phyloP scores from a whole-genome alignment of 2,797 vertebrate species.

The Rhodeus uyekii region DNA sequence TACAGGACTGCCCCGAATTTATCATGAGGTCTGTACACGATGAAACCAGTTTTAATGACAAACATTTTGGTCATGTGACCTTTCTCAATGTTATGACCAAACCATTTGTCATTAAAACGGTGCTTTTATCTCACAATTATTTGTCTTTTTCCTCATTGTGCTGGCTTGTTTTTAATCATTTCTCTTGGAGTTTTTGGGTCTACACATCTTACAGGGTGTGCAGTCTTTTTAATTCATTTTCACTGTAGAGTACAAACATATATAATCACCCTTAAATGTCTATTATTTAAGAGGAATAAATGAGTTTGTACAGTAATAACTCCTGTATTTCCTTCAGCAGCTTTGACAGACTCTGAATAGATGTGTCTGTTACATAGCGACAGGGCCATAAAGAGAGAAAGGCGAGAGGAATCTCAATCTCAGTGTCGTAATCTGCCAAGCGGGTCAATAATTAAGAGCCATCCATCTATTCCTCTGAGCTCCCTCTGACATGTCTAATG shows the following conservation, averaged over 20 bases:
- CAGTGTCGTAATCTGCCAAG: conserved; percentile 38
- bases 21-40: neutral
- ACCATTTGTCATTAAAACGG: no score
- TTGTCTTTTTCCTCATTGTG: no score
- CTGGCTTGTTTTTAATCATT: no score
- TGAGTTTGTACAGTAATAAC: conserved; percentile 28
- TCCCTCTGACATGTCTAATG: conserved; percentile 50
- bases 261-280: conserved; percentile 1
- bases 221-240: neutral
- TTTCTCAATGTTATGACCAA: no score
- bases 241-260: neutral
- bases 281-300: neutral
- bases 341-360: conserved; percentile 51
- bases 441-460: conserved; percentile 57
- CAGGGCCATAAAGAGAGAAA: conserved; percentile 20
- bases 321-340: conserved; percentile 31
- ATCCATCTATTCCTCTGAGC: conserved; percentile 36
- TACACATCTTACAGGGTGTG: no score
- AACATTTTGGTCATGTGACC: no score
- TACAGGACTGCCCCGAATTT: neutral
- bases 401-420: conserved; percentile 33
- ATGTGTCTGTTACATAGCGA: conserved; percentile 42
- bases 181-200: no score
- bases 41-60: no score
- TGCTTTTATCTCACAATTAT: no score